Evolutionary conservation across 2,888 invertebrate genomes (phyloP).

Genomic region (Gastracanthus pulcherrimus): DNA sequence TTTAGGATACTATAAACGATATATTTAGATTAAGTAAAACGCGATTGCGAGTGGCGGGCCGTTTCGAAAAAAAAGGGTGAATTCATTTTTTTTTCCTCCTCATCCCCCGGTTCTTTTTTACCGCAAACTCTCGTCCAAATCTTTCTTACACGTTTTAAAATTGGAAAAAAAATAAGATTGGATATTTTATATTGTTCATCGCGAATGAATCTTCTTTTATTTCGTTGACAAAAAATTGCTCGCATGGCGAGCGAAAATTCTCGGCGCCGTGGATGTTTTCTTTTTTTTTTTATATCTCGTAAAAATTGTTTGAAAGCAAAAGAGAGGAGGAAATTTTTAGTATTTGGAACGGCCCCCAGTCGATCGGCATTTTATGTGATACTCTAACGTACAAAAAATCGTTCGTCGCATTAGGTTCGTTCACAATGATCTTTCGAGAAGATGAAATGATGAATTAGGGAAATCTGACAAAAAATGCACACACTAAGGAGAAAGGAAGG

Average conservation of each 20-base stretch:
- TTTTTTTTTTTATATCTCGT: not conserved
- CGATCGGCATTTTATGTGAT: constrained; percentile 74
- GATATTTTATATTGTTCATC: not conserved
- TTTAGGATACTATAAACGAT: constrained; percentile 36
- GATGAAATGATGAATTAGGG: not conserved
- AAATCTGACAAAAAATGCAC: constrained; percentile 12
- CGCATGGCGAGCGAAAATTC: not conserved
- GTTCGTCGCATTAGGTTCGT: constrained; percentile 57
- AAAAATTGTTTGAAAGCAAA: not conserved
- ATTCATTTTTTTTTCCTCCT: not conserved
- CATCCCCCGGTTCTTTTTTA: too few species aligned
- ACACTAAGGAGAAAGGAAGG: constrained; percentile 17
- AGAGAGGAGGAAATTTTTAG: not conserved
- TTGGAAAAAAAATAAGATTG: too few species aligned
- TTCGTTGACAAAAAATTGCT: not conserved
- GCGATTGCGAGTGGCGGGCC: constrained; percentile 54
- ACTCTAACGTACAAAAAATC: constrained; percentile 74
- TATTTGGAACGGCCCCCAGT: constrained; percentile 65
- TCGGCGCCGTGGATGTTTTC: too few species aligned
- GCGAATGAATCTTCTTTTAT: not conserved
- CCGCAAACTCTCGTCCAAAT: too few species aligned
- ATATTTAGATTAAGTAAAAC: constrained; percentile 49
- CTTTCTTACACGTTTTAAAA: too few species aligned
- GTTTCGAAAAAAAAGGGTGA: constrained; percentile 14
- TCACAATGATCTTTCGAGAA: constrained; percentile 36